These are phyloP conservation scores for Camponotus floridanus DNA, from an alignment of 1,140 invertebrate genomes.

Conservation along the genomic window DNA sequence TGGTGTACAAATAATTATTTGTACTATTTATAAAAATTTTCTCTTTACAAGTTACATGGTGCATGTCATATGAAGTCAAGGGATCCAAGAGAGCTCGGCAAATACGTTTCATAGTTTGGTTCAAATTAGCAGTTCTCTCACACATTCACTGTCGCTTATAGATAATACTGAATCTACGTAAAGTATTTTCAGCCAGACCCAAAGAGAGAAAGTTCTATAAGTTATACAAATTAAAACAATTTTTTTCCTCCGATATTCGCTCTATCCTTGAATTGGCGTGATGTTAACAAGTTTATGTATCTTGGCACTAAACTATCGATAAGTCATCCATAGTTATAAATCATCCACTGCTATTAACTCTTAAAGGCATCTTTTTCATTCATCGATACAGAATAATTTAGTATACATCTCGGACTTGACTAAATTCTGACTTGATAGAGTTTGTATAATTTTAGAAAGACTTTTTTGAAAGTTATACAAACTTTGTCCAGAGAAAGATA, in stretches of 20 bases:
- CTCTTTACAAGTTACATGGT: conserved; percentile 69
- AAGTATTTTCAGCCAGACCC: conserved; percentile 57
- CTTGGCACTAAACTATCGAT: background rate
- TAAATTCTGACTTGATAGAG: background rate
- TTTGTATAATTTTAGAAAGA: background rate
- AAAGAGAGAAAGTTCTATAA: conserved; percentile 56
- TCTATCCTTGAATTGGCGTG: conserved; percentile 43
- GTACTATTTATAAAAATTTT: too few relatives aligned
- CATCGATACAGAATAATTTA: conserved; percentile 4
- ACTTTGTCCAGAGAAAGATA: too few relatives aligned
- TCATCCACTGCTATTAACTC: conserved; percentile 28
- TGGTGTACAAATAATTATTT: too few relatives aligned
- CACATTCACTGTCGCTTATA: conserved; percentile 60
- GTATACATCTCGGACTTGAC: background rate
- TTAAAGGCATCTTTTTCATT: background rate
- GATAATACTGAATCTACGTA: conserved; percentile 76
- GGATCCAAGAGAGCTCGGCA: conserved; percentile 42
- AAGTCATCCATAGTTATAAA: too few relatives aligned
- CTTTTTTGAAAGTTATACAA: conserved; percentile 22
- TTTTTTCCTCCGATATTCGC: background rate
- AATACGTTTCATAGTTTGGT: conserved; percentile 35
- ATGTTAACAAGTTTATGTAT: conserved; percentile 13
- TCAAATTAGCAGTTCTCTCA: conserved; percentile 46
- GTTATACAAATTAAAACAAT: too few relatives aligned
- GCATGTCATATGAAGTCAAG: conserved; percentile 58